A percentile compares a stretch with the other conserved stretches of the same genome.
These are phyloP conservation scores for Camponotus vicinus DNA, from an alignment of 1,140 invertebrate species.

Conservation along the genomic window DNA sequence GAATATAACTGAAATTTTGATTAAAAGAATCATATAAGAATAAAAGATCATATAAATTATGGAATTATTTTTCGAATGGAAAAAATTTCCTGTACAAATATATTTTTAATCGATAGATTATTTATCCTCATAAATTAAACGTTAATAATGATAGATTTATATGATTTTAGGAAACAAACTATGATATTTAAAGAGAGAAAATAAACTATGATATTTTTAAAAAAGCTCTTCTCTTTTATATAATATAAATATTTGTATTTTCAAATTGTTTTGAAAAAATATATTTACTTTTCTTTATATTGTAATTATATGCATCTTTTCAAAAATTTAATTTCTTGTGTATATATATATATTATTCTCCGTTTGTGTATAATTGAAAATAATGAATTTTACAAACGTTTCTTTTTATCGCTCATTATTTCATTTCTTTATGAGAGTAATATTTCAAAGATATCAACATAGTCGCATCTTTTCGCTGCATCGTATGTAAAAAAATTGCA, in stretches of 20 bases:
- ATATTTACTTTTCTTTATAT: no score
- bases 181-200: neutral
- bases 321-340: neutral
- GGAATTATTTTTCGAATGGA: neutral
- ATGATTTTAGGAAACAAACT: neutral
- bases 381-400: slow-evolving; percentile 1
- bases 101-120: neutral
- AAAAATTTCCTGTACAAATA: neutral
- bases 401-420: slow-evolving; percentile 3
- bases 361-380: neutral
- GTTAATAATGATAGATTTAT: neutral
- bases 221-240: neutral
- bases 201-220: neutral
- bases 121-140: neutral
- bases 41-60: neutral
- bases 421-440: slow-evolving; percentile 10
- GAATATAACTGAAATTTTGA: slow-evolving; percentile 4
- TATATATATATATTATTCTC: neutral
- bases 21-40: no score
- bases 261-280: neutral
- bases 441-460: slow-evolving; percentile 40
- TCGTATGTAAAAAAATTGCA: slow-evolving; percentile 33
- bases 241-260: neutral
- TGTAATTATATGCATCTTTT: neutral
- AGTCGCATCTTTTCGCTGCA: neutral